A percentile compares a stretch with the other conserved stretches of the same genome.
Evolutionary conservation across 2,888 invertebrate species (phyloP).

Genomic region (Pterostichus niger): DNA sequence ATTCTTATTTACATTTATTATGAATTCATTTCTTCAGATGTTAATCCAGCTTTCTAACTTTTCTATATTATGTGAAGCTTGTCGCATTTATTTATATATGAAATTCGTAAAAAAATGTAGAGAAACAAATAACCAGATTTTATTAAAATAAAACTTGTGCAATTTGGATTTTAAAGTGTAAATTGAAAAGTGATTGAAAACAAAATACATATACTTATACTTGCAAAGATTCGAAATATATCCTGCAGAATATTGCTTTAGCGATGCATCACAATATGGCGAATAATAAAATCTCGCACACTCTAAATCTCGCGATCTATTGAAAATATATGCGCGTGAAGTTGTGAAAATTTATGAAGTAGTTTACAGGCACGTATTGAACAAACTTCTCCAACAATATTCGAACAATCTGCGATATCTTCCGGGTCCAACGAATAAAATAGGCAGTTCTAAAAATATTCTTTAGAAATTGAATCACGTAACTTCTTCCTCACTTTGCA

Average conservation of each 20-base stretch:
- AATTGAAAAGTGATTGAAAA: constrained; percentile 35
- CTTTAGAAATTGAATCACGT: constrained; percentile 60
- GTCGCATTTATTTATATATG: no score
- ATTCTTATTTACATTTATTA: no score
- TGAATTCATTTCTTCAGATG: no score
- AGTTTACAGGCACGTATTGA: constrained; percentile 60
- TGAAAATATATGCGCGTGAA: constrained; percentile 57
- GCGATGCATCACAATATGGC: constrained; percentile 44
- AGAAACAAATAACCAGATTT: background rate
- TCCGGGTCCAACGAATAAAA: constrained; percentile 43
- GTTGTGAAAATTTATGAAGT: constrained; percentile 61
- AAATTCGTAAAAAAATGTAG: no score
- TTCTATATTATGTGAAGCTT: no score
- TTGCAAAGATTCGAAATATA: constrained; percentile 40
- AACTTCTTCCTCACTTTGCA: constrained; percentile 42
- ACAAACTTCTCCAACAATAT: constrained; percentile 53
- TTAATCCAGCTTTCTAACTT: no score
- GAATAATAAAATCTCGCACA: constrained; percentile 56
- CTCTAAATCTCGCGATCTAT: constrained; percentile 59
- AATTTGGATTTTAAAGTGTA: background rate
- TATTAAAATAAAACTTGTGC: constrained; percentile 22
- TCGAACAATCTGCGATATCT: constrained; percentile 49
- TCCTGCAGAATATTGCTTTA: constrained; percentile 46
- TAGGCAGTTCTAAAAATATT: constrained; percentile 58
- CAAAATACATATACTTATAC: constrained; percentile 36